Base-by-base conservation (phyloP, 2,797 vertebrate species). In the Lagorchestes hirsutus region DNA sequence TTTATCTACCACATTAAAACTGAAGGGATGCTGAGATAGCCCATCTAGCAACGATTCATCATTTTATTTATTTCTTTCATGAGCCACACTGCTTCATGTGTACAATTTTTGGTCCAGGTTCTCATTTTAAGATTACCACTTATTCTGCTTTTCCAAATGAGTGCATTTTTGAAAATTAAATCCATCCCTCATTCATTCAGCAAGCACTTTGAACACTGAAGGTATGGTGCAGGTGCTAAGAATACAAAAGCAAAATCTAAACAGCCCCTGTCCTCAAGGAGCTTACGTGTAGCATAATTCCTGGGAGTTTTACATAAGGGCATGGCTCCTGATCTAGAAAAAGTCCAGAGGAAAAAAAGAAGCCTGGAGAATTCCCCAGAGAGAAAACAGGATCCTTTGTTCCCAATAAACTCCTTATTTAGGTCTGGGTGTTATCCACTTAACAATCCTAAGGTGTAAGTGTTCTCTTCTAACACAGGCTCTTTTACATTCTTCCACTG, bases 61-160 rank as follows among this genome's bases (percentile, higher is more conserved):
- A 6, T 90, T 67, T 67, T n/a, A 67, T n/a, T n/a, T 67, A 67
- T n/a, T 67, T n/a, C 28, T n/a, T 4, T n/a, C 34, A 67, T 67
- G 62, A 67, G 31, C 12, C 13, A 67, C 59, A n/a, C 3, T 31
- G 29, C 3, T 93, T 94, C 91, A 96, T 28, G 90, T 95, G 94
- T 93, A 54, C 94, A 94, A 87, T 92, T 94, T 97, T 6, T 90
- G 90, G 90, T 92, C 93, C 96, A 96, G 96, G 95, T 93, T 93
- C 27, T 93, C 94, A 93, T 97, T 97, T 97, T 94, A 97, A 96
- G 97, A 92, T 3, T 1, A 97, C 93, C 96, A 31, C 74, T 6
- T 82, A 82, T 54, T 97, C 93, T 97, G 54, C 50, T 34, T 3
- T 0, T 0, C 93, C 46, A 96, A 95, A 18, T 67, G 16, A 62